Percentiles rank a stretch among this genome's conserved stretches.
Evolutionary conservation across 2,113 vertebrate species (phyloP).

Genomic region (Verasper variegatus): DNA sequence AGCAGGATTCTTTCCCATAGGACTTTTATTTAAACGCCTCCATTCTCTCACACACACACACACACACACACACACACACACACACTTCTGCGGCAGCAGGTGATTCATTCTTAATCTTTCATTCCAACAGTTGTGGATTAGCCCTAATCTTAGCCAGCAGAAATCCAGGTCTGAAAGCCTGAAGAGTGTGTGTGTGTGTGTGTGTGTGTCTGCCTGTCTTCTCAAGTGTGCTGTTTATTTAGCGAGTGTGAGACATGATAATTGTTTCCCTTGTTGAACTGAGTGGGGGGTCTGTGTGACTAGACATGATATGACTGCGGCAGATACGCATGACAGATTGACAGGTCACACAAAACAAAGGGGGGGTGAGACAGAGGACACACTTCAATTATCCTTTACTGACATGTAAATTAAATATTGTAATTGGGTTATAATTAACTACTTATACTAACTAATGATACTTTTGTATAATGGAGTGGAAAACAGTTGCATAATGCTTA

Average conservation of each 20-base stretch:
- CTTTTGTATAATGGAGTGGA: too few species aligned
- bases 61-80: slow-evolving; percentile 30
- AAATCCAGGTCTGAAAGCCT: slow-evolving; percentile 62
- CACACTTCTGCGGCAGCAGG: slow-evolving; percentile 60
- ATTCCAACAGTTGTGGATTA: slow-evolving; percentile 79
- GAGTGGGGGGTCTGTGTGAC: slow-evolving; percentile 33
- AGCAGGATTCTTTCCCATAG: slow-evolving; percentile 46
- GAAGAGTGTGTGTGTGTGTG: slow-evolving; percentile 30
- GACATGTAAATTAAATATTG: too few species aligned
- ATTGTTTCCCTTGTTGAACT: slow-evolving; percentile 56
- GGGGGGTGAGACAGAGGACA: background rate
- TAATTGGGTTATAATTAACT: too few species aligned
- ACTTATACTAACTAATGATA: too few species aligned
- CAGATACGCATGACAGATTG: slow-evolving; percentile 43
- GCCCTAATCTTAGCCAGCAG: slow-evolving; percentile 71
- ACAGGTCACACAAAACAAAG: slow-evolving; percentile 9
- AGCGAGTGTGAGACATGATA: slow-evolving; percentile 51
- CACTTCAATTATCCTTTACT: background rate
- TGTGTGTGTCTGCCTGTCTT: slow-evolving; percentile 4
- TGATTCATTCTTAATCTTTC: slow-evolving; percentile 79
- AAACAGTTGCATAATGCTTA: too few species aligned
- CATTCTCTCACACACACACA: slow-evolving; percentile 15
- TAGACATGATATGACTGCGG: slow-evolving; percentile 52
- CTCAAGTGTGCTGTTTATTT: slow-evolving; percentile 42
- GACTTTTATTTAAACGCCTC: slow-evolving; percentile 38